Percentiles rank a stretch among this genome's conserved stretches.
These are phyloP conservation scores for Nixonia krombeini DNA, from an alignment of 1,140 invertebrate genomes.

Conservation along the genomic window DNA sequence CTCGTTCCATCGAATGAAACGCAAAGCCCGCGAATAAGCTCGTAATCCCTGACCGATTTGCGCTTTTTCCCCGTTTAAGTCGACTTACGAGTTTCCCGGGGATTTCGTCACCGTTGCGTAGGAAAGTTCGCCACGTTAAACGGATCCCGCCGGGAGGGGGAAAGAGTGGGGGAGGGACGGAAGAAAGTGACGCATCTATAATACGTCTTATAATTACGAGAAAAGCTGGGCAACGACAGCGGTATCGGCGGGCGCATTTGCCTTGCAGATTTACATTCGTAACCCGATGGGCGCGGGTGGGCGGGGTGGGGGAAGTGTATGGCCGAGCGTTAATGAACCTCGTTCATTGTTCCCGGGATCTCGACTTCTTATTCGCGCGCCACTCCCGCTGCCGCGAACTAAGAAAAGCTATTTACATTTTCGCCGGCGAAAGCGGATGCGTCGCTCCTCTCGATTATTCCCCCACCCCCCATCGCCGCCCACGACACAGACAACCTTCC, in stretches of 20 bases:
- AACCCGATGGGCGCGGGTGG: conserved; percentile 7
- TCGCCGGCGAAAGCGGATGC: neutral
- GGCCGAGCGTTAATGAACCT: conserved; percentile 31
- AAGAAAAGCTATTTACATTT: conserved; percentile 35
- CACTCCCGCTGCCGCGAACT: conserved; percentile 13
- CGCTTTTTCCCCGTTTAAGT: neutral
- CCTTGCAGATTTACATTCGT: conserved; percentile 29
- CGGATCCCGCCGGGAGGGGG: too few relatives aligned
- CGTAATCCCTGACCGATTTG: neutral
- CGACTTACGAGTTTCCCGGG: neutral
- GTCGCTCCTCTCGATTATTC: conserved; percentile 5
- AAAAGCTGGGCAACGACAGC: conserved; percentile 3
- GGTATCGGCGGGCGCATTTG: conserved; percentile 22
- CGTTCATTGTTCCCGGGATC: conserved; percentile 26
- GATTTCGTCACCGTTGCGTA: neutral
- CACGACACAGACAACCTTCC: neutral
- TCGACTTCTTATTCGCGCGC: too few relatives aligned
- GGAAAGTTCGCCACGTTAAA: neutral
- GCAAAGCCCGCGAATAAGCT: neutral
- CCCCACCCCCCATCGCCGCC: neutral
- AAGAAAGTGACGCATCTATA: conserved; percentile 1
- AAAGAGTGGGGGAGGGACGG: too few relatives aligned
- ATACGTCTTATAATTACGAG: conserved; percentile 12
- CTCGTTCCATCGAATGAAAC: neutral
- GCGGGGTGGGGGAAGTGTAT: neutral